These are phyloP conservation scores for Ursus arctos DNA, from an alignment of 2,113 vertebrate genomes.

Conservation along the genomic window DNA sequence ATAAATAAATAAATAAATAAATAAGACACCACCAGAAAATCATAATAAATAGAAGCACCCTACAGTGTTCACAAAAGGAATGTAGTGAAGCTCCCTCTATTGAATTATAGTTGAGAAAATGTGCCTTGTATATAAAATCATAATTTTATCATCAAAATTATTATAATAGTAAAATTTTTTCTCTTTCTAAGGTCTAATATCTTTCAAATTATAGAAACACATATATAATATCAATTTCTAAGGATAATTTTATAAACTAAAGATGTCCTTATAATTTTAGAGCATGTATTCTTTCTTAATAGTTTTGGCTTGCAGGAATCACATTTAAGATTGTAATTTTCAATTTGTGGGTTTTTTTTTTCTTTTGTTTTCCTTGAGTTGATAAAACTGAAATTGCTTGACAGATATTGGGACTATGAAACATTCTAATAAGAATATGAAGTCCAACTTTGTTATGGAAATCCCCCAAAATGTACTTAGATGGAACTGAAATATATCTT, in stretches of 20 bases:
- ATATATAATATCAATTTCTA: not conserved
- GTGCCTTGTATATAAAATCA: slow-evolving; percentile 65
- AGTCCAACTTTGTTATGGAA: slow-evolving; percentile 19
- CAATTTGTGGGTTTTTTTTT: not conserved
- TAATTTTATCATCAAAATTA: slow-evolving; percentile 8
- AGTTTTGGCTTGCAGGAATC: not conserved
- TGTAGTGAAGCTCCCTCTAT: slow-evolving; percentile 84
- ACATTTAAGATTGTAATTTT: slow-evolving; percentile 42
- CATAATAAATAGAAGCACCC: slow-evolving; percentile 32
- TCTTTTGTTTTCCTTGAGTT: not conserved
- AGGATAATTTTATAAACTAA: not conserved
- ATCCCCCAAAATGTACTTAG: not conserved
- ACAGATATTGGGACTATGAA: not conserved
- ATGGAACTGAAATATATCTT: not conserved
- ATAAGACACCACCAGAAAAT: slow-evolving; percentile 64
- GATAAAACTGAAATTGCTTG: slow-evolving; percentile 30
- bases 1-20: slow-evolving; percentile 1
- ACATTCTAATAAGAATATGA: not conserved
- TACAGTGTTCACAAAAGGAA: slow-evolving; percentile 64
- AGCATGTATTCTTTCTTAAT: not conserved
- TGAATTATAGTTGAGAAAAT: slow-evolving; percentile 80
- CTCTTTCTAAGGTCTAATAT: not conserved
- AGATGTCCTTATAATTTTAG: slow-evolving; percentile 15
- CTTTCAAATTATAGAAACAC: not conserved
- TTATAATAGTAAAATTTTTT: slow-evolving; percentile 11